Evolutionary conservation across 2,113 vertebrate genomes (phyloP), one percentile per base, ranked within the genome.

Genomic region (Furnarius figulus): DNA sequence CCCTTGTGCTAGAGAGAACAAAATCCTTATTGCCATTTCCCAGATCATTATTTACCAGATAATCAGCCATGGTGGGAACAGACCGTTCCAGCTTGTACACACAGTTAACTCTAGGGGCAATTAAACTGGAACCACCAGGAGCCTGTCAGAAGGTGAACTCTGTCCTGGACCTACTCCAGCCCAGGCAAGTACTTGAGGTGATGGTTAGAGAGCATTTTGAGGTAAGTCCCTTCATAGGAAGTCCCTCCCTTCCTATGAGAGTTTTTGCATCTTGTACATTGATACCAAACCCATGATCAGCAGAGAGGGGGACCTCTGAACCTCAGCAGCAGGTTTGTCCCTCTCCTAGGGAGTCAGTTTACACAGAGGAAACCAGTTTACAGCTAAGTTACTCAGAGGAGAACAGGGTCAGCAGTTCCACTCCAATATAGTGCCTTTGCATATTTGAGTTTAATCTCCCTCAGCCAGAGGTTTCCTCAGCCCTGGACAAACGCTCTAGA

Each of bases 351-450:
- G 18, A 2, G 3, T 4, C 47, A 25, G 8, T 62, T 75, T 62
- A 30, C 27, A 55, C 19, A 85, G 15, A 76, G 23, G 9, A 53
- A 66, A 7, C 5, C 50, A 61, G 6, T 40, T 84, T 46, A 37
- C n/a, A 59, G n/a, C 22, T 73, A 14, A 14, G 52, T 74, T 79
- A n/a, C 31, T 71, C 66, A 56, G 49, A 61, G 35, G 31, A 85
- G n/a, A 76, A 62, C 33, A 77, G 44, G 46, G 61, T 22, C 56
- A 55, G n/a, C n/a, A 90, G 22, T 10, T 73, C 19, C 37, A 46
- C 6, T 20, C 12, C 44, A 53, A 0, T 13, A 14, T 0, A 73
- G 12, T 24, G 17, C 22, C 42, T 16, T 61, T 44, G 47, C 0
- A 2, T 44, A 44, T 56, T 65, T 65, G 72, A 30, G 20, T 44